Evolutionary conservation across 2,113 vertebrate genomes (phyloP).

Genomic region (Nibea albiflora): DNA sequence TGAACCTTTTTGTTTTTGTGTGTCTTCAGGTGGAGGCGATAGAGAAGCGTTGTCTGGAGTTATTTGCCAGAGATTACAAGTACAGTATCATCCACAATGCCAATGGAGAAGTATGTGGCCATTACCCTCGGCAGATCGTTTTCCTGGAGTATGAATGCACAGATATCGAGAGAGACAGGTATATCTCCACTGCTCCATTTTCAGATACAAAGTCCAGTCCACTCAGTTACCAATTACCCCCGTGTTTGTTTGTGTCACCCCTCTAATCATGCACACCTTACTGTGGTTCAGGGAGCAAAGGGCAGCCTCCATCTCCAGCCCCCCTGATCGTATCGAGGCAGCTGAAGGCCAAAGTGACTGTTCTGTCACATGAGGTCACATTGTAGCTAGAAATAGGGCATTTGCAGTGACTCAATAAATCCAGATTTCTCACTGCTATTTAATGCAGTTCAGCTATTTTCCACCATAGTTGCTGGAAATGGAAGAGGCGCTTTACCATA

Average conservation of each 20-base stretch:
- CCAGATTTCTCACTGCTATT: constrained; percentile 2
- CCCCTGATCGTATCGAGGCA: not conserved
- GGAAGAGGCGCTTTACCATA: not conserved
- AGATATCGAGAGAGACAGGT: constrained; percentile 90
- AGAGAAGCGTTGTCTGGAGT: constrained; percentile 92
- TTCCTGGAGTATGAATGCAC: constrained; percentile 92
- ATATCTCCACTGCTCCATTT: constrained; percentile 37
- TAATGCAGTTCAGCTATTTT: not conserved
- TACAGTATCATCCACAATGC: constrained; percentile 93
- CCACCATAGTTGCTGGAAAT: not conserved
- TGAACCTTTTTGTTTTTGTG: constrained; percentile 5
- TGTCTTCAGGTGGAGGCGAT: constrained; percentile 88
- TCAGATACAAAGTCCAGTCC: constrained; percentile 47
- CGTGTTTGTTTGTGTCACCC: constrained; percentile 49
- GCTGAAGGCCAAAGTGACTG: constrained; percentile 8
- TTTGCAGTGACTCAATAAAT: constrained; percentile 41
- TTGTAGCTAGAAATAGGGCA: constrained; percentile 10
- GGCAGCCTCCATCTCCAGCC: constrained; percentile 13
- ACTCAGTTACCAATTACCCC: constrained; percentile 52
- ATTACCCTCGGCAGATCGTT: constrained; percentile 96
- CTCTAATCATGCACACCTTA: constrained; percentile 24
- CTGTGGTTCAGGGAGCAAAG: constrained; percentile 45
- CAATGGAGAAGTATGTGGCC: constrained; percentile 94
- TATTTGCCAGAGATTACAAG: constrained; percentile 95
- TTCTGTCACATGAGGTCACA: constrained; percentile 29